Evolutionary conservation across 2,888 invertebrate genomes (phyloP).

Genomic region (Campoplex capitator): DNA sequence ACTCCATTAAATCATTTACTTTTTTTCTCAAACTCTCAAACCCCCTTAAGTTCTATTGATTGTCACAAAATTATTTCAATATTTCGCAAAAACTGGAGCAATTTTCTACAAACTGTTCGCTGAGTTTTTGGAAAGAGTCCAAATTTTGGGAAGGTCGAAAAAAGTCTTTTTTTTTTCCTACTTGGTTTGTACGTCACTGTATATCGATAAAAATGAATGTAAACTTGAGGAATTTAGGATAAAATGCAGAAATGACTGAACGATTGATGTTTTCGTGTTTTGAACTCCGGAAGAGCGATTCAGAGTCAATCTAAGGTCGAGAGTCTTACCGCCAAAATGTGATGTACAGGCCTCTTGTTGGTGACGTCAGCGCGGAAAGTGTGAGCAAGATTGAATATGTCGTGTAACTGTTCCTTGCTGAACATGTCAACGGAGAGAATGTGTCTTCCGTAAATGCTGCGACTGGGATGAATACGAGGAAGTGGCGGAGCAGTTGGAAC

Average conservation of each 20-base stretch:
- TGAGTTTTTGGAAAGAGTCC: neutral
- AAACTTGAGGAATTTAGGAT: neutral
- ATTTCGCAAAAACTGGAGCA: too few relatives aligned
- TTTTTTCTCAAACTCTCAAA: neutral
- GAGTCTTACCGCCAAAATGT: conserved; percentile 89
- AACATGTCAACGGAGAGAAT: conserved; percentile 95
- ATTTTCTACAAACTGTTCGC: too few relatives aligned
- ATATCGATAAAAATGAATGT: too few relatives aligned
- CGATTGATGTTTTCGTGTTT: neutral
- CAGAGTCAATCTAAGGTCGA: neutral
- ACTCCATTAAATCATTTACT: neutral
- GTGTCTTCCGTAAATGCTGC: conserved; percentile 90
- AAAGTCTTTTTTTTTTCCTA: too few relatives aligned
- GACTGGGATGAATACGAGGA: conserved; percentile 79
- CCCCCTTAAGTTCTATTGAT: too few relatives aligned
- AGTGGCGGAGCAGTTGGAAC: conserved; percentile 69
- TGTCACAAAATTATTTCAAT: too few relatives aligned
- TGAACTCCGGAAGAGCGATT: too few relatives aligned
- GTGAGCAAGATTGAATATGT: conserved; percentile 97
- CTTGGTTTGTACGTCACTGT: too few relatives aligned
- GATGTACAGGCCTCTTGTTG: conserved; percentile 93
- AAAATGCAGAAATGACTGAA: neutral
- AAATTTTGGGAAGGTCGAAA: neutral
- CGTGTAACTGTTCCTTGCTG: conserved; percentile 94
- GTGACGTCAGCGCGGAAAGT: conserved; percentile 92